phyloP scores from a whole-genome alignment of 2,888 invertebrate species.

The Lampropteryx suffumata region DNA sequence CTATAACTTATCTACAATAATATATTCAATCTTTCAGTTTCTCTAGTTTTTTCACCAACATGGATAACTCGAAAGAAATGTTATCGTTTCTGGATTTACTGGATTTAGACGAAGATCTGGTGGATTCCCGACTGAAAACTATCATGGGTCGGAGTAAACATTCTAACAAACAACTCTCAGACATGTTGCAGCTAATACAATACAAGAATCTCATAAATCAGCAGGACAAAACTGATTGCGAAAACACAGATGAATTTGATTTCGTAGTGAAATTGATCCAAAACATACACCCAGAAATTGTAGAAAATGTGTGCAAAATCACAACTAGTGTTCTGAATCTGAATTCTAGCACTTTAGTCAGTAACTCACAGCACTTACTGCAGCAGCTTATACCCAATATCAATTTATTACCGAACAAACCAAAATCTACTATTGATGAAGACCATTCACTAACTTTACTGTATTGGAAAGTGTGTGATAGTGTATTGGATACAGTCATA shows the following conservation, averaged over 20 bases:
- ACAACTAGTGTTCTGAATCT: slow-evolving; percentile 54
- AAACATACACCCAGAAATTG: slow-evolving; percentile 45
- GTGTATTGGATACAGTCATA: slow-evolving; percentile 57
- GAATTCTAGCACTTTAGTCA: slow-evolving; percentile 49
- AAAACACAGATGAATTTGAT: slow-evolving; percentile 59
- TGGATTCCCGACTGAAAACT: slow-evolving; percentile 60
- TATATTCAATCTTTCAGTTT: no score
- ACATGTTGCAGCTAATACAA: slow-evolving; percentile 58
- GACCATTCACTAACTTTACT: slow-evolving; percentile 36
- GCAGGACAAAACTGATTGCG: slow-evolving; percentile 65
- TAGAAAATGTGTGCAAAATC: slow-evolving; percentile 59
- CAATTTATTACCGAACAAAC: slow-evolving; percentile 34
- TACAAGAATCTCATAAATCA: slow-evolving; percentile 70
- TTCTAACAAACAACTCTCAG: slow-evolving; percentile 55
- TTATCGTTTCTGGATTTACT: slow-evolving; percentile 66
- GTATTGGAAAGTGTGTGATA: slow-evolving; percentile 56
- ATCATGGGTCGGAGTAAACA: slow-evolving; percentile 55
- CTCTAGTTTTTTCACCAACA: slow-evolving; percentile 10
- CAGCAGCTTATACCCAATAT: slow-evolving; percentile 64
- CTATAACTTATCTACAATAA: no score
- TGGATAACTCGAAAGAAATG: slow-evolving; percentile 46
- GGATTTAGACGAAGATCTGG: slow-evolving; percentile 69
- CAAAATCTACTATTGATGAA: slow-evolving; percentile 20
- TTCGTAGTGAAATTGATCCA: slow-evolving; percentile 59
- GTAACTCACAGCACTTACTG: slow-evolving; percentile 70